Conservation (phyloP, 1,140 invertebrate species). For the Bombus soroeensis region DNA sequence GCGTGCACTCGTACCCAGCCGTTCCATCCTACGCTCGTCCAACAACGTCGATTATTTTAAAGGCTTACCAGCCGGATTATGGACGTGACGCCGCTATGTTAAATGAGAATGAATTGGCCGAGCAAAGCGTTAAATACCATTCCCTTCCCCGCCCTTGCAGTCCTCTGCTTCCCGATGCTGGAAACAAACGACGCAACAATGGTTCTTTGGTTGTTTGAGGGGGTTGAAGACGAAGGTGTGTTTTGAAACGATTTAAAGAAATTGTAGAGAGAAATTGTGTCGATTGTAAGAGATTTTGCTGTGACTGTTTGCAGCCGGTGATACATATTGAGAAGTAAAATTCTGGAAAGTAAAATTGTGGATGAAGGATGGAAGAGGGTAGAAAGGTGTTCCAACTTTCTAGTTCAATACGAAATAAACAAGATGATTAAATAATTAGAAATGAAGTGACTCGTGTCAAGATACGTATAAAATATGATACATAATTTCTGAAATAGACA, state of each 20-base stretch:
- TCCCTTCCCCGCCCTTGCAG: background rate
- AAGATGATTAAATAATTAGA: no score
- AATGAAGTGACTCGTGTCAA: no score
- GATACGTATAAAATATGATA: no score
- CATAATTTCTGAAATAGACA: no score
- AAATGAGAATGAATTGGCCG: conserved; percentile 66
- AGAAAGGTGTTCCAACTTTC: no score
- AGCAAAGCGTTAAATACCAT: conserved; percentile 51
- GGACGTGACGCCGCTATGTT: conserved; percentile 73
- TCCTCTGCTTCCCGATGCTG: background rate
- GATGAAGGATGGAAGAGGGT: no score
- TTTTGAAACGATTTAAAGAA: background rate
- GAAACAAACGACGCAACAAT: background rate
- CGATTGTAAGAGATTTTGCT: no score
- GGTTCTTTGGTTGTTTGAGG: background rate
- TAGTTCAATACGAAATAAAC: no score
- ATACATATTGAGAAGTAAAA: no score
- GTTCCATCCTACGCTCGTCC: conserved; percentile 28
- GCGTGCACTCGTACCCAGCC: background rate
- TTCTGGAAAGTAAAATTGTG: no score
- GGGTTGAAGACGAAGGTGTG: background rate
- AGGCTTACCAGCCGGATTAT: conserved; percentile 78
- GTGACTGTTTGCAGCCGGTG: no score
- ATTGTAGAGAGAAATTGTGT: no score
- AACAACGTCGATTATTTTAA: conserved; percentile 78